These are phyloP conservation scores for Holacanthella duospinosa DNA, from an alignment of 2,888 invertebrate genomes.

Conservation along the genomic window DNA sequence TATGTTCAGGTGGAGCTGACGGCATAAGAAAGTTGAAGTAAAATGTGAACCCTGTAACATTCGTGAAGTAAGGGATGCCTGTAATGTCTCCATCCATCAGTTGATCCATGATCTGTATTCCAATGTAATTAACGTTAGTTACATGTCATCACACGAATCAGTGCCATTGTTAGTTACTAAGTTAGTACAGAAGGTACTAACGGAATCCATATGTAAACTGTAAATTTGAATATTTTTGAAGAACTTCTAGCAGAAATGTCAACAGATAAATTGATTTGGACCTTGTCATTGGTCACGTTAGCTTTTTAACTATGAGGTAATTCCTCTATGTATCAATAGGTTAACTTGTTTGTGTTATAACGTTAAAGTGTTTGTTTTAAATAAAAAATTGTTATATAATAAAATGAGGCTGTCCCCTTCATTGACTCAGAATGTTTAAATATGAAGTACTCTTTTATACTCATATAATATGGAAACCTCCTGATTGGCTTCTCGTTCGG, in stretches of 20 bases:
- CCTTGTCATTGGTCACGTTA: too few relatives aligned
- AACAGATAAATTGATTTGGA: too few relatives aligned
- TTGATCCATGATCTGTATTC: constrained; percentile 53
- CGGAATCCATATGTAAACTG: not conserved
- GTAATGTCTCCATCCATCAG: constrained; percentile 59
- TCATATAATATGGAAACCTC: too few relatives aligned
- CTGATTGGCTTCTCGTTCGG: too few relatives aligned
- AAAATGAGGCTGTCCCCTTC: too few relatives aligned
- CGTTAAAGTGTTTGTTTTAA: too few relatives aligned
- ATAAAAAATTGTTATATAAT: too few relatives aligned
- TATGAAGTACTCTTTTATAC: too few relatives aligned
- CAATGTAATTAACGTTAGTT: not conserved
- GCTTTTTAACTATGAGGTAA: too few relatives aligned
- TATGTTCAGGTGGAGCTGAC: constrained; percentile 46
- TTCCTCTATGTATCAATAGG: too few relatives aligned
- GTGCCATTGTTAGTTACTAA: not conserved
- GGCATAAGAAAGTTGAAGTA: constrained; percentile 63
- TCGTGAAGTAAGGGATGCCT: constrained; percentile 53
- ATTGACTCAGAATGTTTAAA: too few relatives aligned
- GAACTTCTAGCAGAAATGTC: not conserved
- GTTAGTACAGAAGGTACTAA: not conserved
- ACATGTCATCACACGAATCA: not conserved
- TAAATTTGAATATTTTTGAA: not conserved
- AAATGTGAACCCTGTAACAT: constrained; percentile 63
- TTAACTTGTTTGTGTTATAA: too few relatives aligned